Evolutionary conservation across 1,140 invertebrate species (phyloP).

Genomic region (Cotesia glomerata): DNA sequence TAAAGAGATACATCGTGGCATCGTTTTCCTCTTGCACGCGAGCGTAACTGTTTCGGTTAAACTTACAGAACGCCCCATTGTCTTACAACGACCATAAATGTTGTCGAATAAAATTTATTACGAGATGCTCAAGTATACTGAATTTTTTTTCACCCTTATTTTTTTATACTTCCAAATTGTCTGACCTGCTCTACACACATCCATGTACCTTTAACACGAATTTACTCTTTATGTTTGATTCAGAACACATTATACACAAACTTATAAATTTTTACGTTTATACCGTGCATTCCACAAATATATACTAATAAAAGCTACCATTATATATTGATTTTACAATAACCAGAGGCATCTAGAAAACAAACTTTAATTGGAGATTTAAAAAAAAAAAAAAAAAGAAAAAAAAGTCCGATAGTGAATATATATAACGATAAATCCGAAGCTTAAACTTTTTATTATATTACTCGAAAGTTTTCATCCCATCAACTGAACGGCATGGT

Average conservation of each 20-base stretch:
- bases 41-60: slow-evolving; percentile 36
- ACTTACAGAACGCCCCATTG: slow-evolving; percentile 47
- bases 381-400: background rate
- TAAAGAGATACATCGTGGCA: background rate
- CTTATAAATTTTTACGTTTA: no score
- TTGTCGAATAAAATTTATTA: slow-evolving; percentile 44
- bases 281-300: no score
- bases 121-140: background rate
- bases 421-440: slow-evolving; percentile 35
- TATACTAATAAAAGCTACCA: no score
- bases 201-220: no score
- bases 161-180: background rate
- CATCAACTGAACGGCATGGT: background rate
- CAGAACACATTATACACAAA: no score
- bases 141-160: background rate
- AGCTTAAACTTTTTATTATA: slow-evolving; percentile 17
- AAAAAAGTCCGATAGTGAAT: slow-evolving; percentile 39
- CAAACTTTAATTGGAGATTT: slow-evolving; percentile 39
- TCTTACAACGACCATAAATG: slow-evolving; percentile 48
- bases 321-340: no score
- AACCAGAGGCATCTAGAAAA: no score
- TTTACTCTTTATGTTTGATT: no score
- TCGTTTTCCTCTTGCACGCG: slow-evolving; percentile 13
- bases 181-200: no score
- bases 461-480: no score